A percentile compares a stretch with the other conserved stretches of the same genome.
Conservation (phyloP, 2,888 invertebrate genomes). For the Agonopterix heracliana region DNA sequence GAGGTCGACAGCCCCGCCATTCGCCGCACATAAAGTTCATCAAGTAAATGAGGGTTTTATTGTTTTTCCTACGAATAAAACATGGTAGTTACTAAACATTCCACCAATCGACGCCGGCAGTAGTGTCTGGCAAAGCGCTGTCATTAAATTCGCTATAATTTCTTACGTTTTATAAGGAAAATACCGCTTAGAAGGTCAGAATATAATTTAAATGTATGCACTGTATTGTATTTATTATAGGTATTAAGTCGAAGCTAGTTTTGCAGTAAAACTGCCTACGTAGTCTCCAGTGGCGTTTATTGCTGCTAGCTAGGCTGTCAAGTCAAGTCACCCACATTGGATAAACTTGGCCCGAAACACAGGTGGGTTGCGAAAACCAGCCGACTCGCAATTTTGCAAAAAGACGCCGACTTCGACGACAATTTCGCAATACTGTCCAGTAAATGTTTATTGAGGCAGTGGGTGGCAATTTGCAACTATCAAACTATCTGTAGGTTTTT, state of each 20-base stretch:
- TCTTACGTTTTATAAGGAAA: constrained; percentile 9
- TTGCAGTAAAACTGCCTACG: constrained; percentile 17
- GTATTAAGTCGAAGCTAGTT: constrained; percentile 3
- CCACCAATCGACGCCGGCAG: background rate
- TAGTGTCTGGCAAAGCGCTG: background rate
- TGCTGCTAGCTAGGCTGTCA: constrained; percentile 17
- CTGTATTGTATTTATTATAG: background rate
- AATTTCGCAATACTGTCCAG: constrained; percentile 18
- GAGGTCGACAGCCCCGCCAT: constrained; percentile 16
- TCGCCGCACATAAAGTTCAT: constrained; percentile 1
- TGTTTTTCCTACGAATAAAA: constrained; percentile 2
- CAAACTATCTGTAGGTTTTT: background rate
- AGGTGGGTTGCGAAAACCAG: constrained; percentile 27
- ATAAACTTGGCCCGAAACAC: constrained; percentile 9
- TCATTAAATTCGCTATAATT: constrained; percentile 3
- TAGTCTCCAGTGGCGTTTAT: constrained; percentile 11
- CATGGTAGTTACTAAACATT: constrained; percentile 2
- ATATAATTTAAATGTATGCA: constrained; percentile 6
- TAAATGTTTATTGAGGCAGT: constrained; percentile 4
- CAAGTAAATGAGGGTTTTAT: background rate
- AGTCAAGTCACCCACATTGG: constrained; percentile 35
- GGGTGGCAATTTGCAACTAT: background rate
- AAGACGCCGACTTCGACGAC: constrained; percentile 14
- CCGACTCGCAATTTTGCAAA: constrained; percentile 19
- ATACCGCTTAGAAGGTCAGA: constrained; percentile 7